Evolutionary conservation across 2,888 invertebrate genomes (phyloP), one percentile per base, ranked within the genome.

Genomic region (Ochropacha duplaris): DNA sequence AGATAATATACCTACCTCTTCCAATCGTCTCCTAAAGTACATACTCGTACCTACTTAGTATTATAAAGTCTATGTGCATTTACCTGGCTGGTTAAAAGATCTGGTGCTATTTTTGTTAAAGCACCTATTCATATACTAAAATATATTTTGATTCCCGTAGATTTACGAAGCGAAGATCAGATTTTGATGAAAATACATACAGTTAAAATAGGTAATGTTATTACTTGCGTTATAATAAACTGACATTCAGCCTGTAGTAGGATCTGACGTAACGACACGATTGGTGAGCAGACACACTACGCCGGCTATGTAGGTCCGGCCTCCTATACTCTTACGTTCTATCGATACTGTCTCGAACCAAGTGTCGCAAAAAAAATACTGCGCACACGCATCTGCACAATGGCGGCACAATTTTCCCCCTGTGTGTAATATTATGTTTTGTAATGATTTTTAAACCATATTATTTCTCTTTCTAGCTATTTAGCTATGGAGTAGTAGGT

Each of bases 231-330:
- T 64, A 58, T 56, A 49, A 58, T 56, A 49, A 64, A 63, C 66
- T 69, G 34, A 34, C 36, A 5, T 6, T 36, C 36, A 36, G n/a
- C 36, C 36, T n/a, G 72, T 61, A 71, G 69, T 66, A 69, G 69
- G 69, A 76, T 73, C 71, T 88, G 83, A 84, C 80, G 88, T 82
- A 88, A 87, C 72, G 76, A 79, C 76, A 72, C 79, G 80, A 83
- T 81, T 79, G 72, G 62, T 69, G 74, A 77, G 67, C 73, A 71
- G 83, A 72, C 68, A 87, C 88, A 88, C 84, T 81, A 87, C 81
- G 78, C 68, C 84, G 87, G 66, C 51, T 83, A 88, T 85, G 81
- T 88, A 87, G 90, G 90, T 87, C 78, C 66, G 62, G 60, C 65
- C 64, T 63, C 64, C 67, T 65, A 62, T 61, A 68, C 74, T 70